Conservation (phyloP, 1,140 invertebrate genomes). For the Macrostomum lignano region DNA sequence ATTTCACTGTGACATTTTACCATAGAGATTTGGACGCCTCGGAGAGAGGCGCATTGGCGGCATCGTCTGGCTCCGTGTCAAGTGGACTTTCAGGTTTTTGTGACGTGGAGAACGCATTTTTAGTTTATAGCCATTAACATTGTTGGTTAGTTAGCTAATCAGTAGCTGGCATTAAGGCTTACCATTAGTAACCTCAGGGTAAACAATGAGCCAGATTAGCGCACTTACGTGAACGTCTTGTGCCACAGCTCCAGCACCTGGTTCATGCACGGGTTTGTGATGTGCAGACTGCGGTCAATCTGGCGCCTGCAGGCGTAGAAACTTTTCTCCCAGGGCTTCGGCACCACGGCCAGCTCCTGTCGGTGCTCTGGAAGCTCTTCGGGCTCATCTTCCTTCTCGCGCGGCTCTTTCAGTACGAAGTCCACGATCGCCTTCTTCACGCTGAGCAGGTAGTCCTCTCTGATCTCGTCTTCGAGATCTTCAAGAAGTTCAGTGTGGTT, state of each 20-base stretch:
- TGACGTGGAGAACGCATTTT: too few relatives aligned
- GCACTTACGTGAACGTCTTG: conserved; percentile 39
- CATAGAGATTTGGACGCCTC: too few relatives aligned
- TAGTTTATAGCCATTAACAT: too few relatives aligned
- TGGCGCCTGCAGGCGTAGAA: conserved; percentile 28
- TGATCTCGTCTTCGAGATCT: conserved; percentile 29
- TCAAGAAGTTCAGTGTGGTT: conserved; percentile 21
- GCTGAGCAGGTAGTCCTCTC: conserved; percentile 47
- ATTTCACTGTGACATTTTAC: too few relatives aligned
- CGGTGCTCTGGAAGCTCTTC: conserved; percentile 18
- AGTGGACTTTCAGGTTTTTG: too few relatives aligned
- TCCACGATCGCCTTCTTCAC: conserved; percentile 52
- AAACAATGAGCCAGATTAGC: too few relatives aligned
- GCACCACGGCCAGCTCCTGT: conserved; percentile 36
- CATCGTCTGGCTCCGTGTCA: too few relatives aligned
- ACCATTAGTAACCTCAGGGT: too few relatives aligned
- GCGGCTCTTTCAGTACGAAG: conserved; percentile 50
- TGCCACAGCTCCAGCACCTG: conserved; percentile 53
- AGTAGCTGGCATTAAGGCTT: too few relatives aligned
- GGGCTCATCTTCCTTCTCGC: conserved; percentile 21
- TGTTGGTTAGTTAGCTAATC: too few relatives aligned
- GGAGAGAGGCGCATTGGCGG: too few relatives aligned
- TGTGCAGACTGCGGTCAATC: conserved; percentile 38
- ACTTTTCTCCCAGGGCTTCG: conserved; percentile 34
- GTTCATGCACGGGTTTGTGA: conserved; percentile 49